Evolutionary conservation across 2,888 invertebrate species (phyloP).

Genomic region (Augochlorella aurata): DNA sequence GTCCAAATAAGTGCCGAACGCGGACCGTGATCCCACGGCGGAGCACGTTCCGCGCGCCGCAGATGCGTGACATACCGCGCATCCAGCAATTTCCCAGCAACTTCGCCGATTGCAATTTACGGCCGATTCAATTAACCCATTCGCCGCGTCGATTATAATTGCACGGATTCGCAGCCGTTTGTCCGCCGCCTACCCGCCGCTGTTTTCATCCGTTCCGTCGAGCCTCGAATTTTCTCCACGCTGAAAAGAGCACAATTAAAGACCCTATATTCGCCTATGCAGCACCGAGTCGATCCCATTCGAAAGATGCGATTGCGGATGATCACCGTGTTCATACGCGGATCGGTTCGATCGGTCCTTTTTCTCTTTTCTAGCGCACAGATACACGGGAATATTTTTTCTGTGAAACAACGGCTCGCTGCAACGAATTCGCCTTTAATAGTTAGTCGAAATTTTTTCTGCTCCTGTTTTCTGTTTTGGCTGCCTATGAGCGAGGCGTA

Average conservation of each 20-base stretch:
- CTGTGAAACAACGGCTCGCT: no score
- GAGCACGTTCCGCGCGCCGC: conserved; percentile 1
- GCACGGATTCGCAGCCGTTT: conserved; percentile 53
- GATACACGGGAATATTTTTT: background rate
- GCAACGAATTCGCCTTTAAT: no score
- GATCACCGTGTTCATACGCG: background rate
- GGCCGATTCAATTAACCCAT: conserved; percentile 65
- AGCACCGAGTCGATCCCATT: background rate
- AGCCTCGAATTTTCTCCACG: background rate
- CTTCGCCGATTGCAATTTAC: conserved; percentile 54
- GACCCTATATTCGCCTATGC: background rate
- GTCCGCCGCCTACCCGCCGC: background rate
- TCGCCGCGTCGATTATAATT: conserved; percentile 60
- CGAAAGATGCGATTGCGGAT: background rate
- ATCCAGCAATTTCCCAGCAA: conserved; percentile 41
- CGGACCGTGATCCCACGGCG: background rate
- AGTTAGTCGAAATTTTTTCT: no score
- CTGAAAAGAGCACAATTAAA: conserved; percentile 9
- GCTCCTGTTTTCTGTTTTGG: no score
- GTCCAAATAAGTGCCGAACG: conserved; percentile 13
- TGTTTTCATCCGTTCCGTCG: conserved; percentile 21
- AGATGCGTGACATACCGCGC: conserved; percentile 29
- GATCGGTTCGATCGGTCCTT: background rate
- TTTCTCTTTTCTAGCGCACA: background rate
- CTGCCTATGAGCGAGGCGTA: no score